phyloP scores from a whole-genome alignment of 2,113 vertebrate species.

The Malurus elegans region DNA sequence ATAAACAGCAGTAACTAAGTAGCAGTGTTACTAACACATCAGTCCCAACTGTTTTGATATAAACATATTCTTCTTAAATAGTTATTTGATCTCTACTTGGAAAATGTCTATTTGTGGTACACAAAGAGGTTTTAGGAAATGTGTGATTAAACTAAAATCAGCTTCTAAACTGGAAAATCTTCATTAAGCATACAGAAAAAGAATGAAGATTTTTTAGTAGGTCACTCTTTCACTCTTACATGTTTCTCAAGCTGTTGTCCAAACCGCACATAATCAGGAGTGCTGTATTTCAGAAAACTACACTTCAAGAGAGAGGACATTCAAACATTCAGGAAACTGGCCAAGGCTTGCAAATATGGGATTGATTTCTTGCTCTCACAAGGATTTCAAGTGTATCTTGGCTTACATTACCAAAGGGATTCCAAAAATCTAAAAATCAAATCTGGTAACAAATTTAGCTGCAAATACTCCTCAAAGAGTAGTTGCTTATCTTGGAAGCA shows the following conservation, averaged over 20 bases:
- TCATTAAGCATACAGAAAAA: neutral
- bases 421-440: neutral
- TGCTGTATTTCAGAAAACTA: neutral
- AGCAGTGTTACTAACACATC: neutral
- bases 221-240: neutral
- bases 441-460: neutral
- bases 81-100: neutral
- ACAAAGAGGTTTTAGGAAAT: neutral
- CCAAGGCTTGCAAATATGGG: slow-evolving; percentile 8
- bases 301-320: neutral
- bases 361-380: slow-evolving; percentile 20
- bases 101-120: slow-evolving; percentile 10
- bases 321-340: neutral
- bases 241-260: slow-evolving; percentile 2
- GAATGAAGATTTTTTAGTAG: neutral
- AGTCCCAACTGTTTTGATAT: neutral
- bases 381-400: slow-evolving; percentile 4
- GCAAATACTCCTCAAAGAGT: neutral
- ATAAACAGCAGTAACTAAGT: neutral
- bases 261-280: neutral
- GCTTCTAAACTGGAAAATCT: neutral
- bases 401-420: neutral
- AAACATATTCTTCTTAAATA: neutral
- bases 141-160: slow-evolving; percentile 13
- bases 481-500: neutral